Evolutionary conservation across 2,888 invertebrate genomes (phyloP), one percentile per base, ranked within the genome.

Genomic region (Pseudanteris insignis): DNA sequence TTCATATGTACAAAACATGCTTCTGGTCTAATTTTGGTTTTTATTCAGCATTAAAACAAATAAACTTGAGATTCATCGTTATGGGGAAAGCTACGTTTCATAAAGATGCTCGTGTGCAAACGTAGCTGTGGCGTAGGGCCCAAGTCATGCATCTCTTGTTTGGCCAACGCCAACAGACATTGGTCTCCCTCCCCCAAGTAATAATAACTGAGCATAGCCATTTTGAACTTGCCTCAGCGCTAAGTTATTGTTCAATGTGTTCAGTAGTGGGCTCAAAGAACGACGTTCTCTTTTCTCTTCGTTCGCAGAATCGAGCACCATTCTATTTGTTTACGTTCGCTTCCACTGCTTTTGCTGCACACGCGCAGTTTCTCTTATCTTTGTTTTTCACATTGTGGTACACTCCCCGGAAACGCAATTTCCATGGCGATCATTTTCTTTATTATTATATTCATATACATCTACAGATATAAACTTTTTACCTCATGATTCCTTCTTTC

Each of bases 281-380:
- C 30, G 32, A 44, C 53, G 44, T 44, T 51, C 51, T 51, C 51
- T 51, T 41, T 51, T 51, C 51, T 50, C 50, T 41, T 41, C 37
- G 44, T 37, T 53, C 53, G 37, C 43, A 28, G 43, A 43, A 53
- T 32, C 53, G 44, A 44, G 44, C 43, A 44, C 37, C 37, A 44
- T 53, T 53, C 37, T 32, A 53, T 53, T 53, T 53, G 53, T 53
- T 53, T 53, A 53, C 44, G 44, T 51, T 44, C 29, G 29, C 36
- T 30, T 9, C 29, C n/a, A 14, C 21, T 43, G 29, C 30, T 30
- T 10, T 21, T 9, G 10, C 21, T 43, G 53, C 41, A 38, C 53
- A 44, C 37, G 53, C 53, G 53, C 44, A 43, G 33, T 37, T 14
- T 8, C 32, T 25, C 21, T 28, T 37, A 30, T 36, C 43, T 40